Evolutionary conservation across 2,888 invertebrate species (phyloP).

Genomic region (Thera obeliscata): DNA sequence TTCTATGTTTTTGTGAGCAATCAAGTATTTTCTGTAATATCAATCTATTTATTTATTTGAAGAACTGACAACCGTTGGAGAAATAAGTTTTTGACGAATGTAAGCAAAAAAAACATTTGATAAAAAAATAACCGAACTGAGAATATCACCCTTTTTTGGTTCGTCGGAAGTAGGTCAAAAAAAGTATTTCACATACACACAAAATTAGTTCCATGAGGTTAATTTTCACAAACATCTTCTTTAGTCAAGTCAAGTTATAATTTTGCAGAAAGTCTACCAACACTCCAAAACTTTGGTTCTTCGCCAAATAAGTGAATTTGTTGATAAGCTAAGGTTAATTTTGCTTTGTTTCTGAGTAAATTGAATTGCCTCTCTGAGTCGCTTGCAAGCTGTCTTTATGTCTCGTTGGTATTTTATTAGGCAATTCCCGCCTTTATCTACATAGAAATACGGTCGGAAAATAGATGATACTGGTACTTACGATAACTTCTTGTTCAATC

Average conservation of each 20-base stretch:
- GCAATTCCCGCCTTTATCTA: neutral
- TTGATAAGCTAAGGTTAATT: slow-evolving; percentile 72
- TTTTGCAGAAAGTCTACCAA: slow-evolving; percentile 50
- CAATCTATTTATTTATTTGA: too few relatives aligned
- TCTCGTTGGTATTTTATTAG: neutral
- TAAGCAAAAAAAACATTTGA: too few relatives aligned
- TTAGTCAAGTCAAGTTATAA: slow-evolving; percentile 53
- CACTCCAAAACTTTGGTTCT: slow-evolving; percentile 57
- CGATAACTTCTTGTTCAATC: neutral
- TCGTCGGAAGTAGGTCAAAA: too few relatives aligned
- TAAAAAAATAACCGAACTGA: too few relatives aligned
- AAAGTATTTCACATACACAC: too few relatives aligned
- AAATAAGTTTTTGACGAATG: too few relatives aligned
- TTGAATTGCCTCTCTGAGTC: slow-evolving; percentile 42
- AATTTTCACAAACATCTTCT: slow-evolving; percentile 22
- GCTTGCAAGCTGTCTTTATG: neutral
- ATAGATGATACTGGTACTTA: neutral
- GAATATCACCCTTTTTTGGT: too few relatives aligned
- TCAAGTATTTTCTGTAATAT: too few relatives aligned
- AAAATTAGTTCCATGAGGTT: neutral
- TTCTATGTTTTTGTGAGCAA: too few relatives aligned
- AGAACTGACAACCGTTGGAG: too few relatives aligned
- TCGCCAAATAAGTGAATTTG: slow-evolving; percentile 70
- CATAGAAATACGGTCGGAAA: neutral
- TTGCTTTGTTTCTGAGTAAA: slow-evolving; percentile 55